Evolutionary conservation across 2,113 vertebrate genomes (phyloP).

Genomic region (Leptobrachium ailaonicum): DNA sequence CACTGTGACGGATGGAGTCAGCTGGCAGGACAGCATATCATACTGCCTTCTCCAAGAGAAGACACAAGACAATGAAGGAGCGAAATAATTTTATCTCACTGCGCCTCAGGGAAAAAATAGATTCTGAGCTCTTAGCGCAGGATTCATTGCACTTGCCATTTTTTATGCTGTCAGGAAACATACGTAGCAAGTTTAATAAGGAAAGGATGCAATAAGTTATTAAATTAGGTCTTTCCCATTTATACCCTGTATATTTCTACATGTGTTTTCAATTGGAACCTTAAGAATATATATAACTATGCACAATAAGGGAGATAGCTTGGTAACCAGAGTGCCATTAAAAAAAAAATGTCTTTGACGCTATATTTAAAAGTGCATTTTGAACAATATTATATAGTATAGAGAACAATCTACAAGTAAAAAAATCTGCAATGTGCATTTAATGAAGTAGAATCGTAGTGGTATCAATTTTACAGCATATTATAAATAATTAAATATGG

Average conservation of each 20-base stretch:
- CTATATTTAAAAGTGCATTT: no score
- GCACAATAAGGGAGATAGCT: no score
- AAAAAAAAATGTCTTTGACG: no score
- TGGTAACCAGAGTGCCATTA: no score
- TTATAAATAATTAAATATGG: no score
- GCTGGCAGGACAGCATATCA: constrained; percentile 45
- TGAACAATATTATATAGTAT: no score
- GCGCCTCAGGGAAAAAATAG: constrained; percentile 39
- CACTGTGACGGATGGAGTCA: constrained; percentile 44
- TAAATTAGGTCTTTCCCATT: background rate
- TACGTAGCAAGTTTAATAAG: background rate
- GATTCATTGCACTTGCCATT: constrained; percentile 36
- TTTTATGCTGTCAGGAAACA: constrained; percentile 8
- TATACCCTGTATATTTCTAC: background rate
- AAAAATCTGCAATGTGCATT: no score
- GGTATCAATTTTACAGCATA: no score
- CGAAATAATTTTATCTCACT: constrained; percentile 46
- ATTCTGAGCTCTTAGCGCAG: constrained; percentile 38
- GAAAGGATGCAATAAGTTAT: constrained; percentile 1
- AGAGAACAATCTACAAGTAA: no score
- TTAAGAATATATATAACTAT: background rate
- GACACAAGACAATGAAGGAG: constrained; percentile 40
- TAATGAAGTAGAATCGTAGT: no score
- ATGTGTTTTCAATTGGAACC: background rate
- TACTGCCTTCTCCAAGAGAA: background rate